Conservation (phyloP, 2,797 vertebrate genomes). For the Sebastiscus tertius region DNA sequence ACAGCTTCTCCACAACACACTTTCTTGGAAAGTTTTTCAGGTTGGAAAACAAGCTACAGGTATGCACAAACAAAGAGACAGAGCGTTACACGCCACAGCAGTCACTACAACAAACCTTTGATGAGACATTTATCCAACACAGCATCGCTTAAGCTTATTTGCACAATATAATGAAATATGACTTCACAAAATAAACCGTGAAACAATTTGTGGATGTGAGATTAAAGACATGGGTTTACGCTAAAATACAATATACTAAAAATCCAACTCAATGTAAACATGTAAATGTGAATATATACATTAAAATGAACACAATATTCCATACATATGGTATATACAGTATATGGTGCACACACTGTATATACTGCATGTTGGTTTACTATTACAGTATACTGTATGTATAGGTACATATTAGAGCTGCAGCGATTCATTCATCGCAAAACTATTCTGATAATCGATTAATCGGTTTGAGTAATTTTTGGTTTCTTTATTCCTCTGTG, state of each 20-base stretch:
- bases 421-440: too few relatives aligned
- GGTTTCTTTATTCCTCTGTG: too few relatives aligned
- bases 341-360: not conserved
- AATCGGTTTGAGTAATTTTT: too few relatives aligned
- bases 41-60: slow-evolving; percentile 24
- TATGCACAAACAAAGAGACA: slow-evolving; percentile 20
- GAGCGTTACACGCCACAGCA: not conserved
- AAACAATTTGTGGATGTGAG: not conserved
- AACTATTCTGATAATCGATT: too few relatives aligned
- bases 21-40: slow-evolving; percentile 41
- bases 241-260: not conserved
- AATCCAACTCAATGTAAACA: not conserved
- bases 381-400: not conserved
- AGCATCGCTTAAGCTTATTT: not conserved
- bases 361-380: not conserved
- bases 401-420: not conserved
- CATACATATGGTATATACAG: too few relatives aligned
- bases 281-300: not conserved
- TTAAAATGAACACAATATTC: not conserved
- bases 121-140: not conserved
- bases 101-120: slow-evolving; percentile 15
- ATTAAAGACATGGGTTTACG: not conserved
- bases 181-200: not conserved
- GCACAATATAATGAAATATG: not conserved
- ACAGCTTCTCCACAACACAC: slow-evolving; percentile 53